phyloP scores from a whole-genome alignment of 2,888 invertebrate species.

The Hermaeophaga mercurialis region DNA sequence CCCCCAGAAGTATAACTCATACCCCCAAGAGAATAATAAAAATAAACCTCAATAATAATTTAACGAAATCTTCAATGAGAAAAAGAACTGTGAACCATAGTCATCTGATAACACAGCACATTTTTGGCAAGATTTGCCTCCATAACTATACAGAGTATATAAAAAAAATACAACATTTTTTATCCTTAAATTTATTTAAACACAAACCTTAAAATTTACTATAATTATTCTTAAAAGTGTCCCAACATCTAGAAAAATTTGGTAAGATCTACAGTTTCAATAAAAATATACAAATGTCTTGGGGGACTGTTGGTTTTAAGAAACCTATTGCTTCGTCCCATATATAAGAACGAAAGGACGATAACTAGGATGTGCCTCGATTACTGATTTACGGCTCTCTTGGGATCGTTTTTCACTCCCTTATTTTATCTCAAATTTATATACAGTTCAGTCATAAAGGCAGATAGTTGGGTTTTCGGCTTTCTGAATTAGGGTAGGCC shows the following conservation, averaged over 20 bases:
- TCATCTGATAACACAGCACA: slow-evolving; percentile 41
- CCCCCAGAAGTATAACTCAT: neutral
- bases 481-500: slow-evolving; percentile 23
- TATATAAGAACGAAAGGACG: slow-evolving; percentile 42
- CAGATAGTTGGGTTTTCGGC: slow-evolving; percentile 34
- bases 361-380: slow-evolving; percentile 53
- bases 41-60: slow-evolving; percentile 44
- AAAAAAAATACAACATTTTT: too few species aligned
- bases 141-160: neutral
- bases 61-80: slow-evolving; percentile 32
- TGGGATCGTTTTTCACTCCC: slow-evolving; percentile 49
- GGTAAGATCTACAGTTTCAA: too few species aligned
- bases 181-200: too few species aligned
- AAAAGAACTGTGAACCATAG: slow-evolving; percentile 43
- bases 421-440: slow-evolving; percentile 48
- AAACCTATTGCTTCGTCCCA: too few species aligned
- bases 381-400: slow-evolving; percentile 51
- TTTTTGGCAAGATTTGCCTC: slow-evolving; percentile 29
- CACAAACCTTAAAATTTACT: too few species aligned
- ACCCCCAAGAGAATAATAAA: slow-evolving; percentile 29
- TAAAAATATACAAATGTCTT: too few species aligned
- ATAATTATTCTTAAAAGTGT: too few species aligned
- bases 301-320: too few species aligned
- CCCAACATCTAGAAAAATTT: too few species aligned
- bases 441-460: slow-evolving; percentile 39